phyloP scores from a whole-genome alignment of 2,113 vertebrate species.

The Phaethon lepturus region DNA sequence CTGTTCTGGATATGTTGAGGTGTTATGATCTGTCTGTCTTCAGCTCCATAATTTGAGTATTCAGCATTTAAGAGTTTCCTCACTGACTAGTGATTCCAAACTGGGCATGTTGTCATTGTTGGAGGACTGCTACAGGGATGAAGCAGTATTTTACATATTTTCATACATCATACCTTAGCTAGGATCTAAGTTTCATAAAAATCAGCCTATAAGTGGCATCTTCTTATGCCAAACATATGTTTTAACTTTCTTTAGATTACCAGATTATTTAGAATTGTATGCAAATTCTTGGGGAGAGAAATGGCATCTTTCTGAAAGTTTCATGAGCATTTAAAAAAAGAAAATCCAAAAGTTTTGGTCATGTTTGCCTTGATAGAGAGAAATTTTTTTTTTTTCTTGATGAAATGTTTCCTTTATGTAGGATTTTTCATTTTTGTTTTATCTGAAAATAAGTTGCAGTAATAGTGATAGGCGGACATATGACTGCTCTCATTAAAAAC shows the following conservation, averaged over 20 bases:
- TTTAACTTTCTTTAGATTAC: not conserved
- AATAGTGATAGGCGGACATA: not conserved
- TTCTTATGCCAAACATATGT: not conserved
- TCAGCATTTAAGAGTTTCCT: not conserved
- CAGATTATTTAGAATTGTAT: not conserved
- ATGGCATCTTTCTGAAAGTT: not conserved
- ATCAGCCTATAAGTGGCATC: not conserved
- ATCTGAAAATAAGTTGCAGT: not conserved
- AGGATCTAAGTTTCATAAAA: not conserved
- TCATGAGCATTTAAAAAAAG: not conserved
- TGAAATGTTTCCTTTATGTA: not conserved
- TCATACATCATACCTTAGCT: not conserved
- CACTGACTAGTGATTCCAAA: not conserved
- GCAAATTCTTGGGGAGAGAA: not conserved
- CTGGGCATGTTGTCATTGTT: accelerated
- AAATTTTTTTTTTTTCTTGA: not conserved
- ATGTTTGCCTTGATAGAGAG: not conserved
- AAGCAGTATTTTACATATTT: not conserved
- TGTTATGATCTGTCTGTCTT: not conserved
- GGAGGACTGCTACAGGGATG: not conserved
- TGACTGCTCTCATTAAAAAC: not conserved
- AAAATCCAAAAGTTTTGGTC: not conserved
- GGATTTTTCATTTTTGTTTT: not conserved
- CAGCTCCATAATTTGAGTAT: not conserved
- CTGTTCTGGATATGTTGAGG: not conserved